These are phyloP conservation scores for Paralichthys olivaceus DNA, from an alignment of 2,113 vertebrate species.

Conservation along the genomic window DNA sequence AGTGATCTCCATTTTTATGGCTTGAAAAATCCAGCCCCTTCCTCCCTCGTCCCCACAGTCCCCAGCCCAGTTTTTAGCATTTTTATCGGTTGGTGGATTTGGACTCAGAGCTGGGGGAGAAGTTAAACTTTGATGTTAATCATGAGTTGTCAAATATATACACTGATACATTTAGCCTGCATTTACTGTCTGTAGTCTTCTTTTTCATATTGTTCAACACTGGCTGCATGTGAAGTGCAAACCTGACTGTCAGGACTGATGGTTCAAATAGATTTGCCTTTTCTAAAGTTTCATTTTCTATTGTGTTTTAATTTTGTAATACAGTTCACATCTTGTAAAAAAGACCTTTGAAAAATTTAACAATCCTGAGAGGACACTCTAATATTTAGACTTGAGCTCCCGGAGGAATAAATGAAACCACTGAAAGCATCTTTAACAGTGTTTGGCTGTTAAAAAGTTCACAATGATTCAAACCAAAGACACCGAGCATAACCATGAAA, in stretches of 20 bases:
- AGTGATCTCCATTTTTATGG: too few species aligned
- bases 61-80: too few species aligned
- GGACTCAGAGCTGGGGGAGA: too few species aligned
- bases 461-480: not conserved
- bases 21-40: too few species aligned
- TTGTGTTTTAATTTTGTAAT: not conserved
- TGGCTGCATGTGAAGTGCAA: not conserved
- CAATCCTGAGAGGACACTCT: not conserved
- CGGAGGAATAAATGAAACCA: not conserved
- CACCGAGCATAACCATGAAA: not conserved
- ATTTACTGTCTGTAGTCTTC: not conserved
- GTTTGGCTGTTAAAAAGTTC: not conserved
- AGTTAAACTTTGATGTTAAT: not conserved
- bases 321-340: not conserved
- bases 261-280: not conserved
- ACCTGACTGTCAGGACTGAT: not conserved
- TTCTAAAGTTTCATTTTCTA: not conserved
- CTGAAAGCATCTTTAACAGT: not conserved
- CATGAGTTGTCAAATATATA: not conserved
- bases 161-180: not conserved
- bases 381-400: not conserved
- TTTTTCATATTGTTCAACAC: not conserved
- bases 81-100: too few species aligned
- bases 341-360: slow-evolving; percentile 22
- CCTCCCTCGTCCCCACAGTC: too few species aligned